These are phyloP conservation scores for Rhodophaea formosa DNA, from an alignment of 2,888 invertebrate genomes.

Conservation along the genomic window DNA sequence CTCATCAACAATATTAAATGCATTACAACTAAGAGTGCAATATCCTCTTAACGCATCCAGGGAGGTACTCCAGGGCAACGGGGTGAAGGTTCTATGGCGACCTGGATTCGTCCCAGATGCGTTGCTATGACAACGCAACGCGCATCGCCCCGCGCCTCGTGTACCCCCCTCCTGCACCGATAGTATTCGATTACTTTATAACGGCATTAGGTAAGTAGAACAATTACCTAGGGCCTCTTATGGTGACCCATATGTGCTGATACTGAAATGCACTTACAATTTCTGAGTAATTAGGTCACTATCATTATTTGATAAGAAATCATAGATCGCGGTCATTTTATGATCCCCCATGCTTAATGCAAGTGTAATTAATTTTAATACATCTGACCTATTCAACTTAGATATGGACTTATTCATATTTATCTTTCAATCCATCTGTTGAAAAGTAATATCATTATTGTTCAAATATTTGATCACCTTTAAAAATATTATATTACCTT, in stretches of 20 bases:
- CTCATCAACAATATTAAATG: slow-evolving; percentile 13
- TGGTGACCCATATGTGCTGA: neutral
- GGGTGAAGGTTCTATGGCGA: slow-evolving; percentile 37
- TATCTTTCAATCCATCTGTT: too few relatives aligned
- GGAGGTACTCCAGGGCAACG: slow-evolving; percentile 20
- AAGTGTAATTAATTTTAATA: too few relatives aligned
- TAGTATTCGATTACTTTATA: slow-evolving; percentile 36
- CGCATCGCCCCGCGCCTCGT: slow-evolving; percentile 28
- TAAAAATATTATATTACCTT: too few relatives aligned
- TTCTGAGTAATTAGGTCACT: neutral
- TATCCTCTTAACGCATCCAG: slow-evolving; percentile 24
- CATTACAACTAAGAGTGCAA: slow-evolving; percentile 14
- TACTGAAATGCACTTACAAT: neutral
- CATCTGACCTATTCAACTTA: too few relatives aligned
- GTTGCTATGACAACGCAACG: slow-evolving; percentile 49
- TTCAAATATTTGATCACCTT: too few relatives aligned
- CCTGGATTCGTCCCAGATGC: slow-evolving; percentile 62
- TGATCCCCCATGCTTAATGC: too few relatives aligned
- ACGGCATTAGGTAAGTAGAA: slow-evolving; percentile 34
- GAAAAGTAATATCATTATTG: too few relatives aligned
- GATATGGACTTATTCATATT: too few relatives aligned
- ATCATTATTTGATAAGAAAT: neutral
- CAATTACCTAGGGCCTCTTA: neutral
- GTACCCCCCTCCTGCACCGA: slow-evolving; percentile 14
- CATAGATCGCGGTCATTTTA: neutral